phyloP scores from a whole-genome alignment of 2,797 vertebrate species.

The Potorous gilbertii region DNA sequence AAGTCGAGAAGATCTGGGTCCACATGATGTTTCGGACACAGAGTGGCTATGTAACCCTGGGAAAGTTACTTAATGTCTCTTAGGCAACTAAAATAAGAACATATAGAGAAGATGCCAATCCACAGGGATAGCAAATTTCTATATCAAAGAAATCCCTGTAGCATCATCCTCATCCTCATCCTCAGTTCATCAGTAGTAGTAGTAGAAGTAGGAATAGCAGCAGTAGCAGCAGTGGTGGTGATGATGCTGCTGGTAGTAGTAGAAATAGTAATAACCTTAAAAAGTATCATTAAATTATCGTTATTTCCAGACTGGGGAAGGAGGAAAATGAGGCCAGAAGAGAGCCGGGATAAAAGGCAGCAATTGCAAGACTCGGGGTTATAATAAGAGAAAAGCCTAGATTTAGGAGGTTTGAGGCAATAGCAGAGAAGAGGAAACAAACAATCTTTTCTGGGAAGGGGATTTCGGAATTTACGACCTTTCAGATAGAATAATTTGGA shows the following conservation, averaged over 20 bases:
- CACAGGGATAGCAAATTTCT: neutral
- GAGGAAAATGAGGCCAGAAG: neutral
- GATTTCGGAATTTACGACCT: neutral
- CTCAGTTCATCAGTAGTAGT: neutral
- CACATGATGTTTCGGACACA: neutral
- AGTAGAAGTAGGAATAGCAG: neutral
- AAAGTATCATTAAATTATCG: neutral
- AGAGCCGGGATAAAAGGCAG: neutral
- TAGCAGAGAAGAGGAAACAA: neutral
- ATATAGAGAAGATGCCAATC: neutral
- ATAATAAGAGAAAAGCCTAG: neutral
- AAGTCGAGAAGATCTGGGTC: neutral
- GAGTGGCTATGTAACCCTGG: neutral
- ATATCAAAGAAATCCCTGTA: neutral
- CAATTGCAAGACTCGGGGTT: neutral
- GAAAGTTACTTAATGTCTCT: neutral
- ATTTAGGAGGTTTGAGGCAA: neutral
- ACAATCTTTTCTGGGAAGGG: neutral
- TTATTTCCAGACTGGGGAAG: neutral
- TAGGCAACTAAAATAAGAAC: neutral
- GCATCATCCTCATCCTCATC: neutral
- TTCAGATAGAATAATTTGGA: neutral
- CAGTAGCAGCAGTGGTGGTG: neutral
- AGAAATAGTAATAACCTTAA: neutral
- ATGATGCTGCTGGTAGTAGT: neutral